Percentiles rank a stretch among this genome's conserved stretches.
Evolutionary conservation across 2,888 invertebrate genomes (phyloP).

Genomic region (Trichogramma evanescens): DNA sequence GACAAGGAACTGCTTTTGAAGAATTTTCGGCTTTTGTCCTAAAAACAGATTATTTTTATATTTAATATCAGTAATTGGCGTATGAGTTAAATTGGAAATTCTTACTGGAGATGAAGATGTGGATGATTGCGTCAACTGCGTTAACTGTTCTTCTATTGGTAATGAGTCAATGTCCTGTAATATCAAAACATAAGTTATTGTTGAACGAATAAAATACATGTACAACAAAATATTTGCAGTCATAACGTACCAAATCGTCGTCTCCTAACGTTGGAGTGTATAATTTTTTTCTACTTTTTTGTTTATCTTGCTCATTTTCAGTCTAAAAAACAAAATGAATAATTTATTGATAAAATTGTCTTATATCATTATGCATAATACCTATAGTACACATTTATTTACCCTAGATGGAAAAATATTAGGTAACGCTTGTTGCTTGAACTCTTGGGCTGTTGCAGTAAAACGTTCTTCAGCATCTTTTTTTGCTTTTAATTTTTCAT

Average conservation of each 20-base stretch:
- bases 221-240: neutral
- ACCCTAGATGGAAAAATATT: slow-evolving; percentile 11
- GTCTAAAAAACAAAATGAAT: slow-evolving; percentile 1
- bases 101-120: slow-evolving; percentile 11
- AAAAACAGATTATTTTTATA: neutral
- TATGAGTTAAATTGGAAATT: neutral
- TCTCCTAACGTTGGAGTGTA: slow-evolving; percentile 18
- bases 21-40: slow-evolving; percentile 17
- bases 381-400: neutral
- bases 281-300: slow-evolving; percentile 11
- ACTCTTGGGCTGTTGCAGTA: neutral
- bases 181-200: slow-evolving; percentile 1
- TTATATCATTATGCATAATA: neutral
- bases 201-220: neutral
- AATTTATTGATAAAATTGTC: neutral
- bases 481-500: neutral
- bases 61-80: too few relatives aligned
- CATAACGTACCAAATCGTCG: slow-evolving; percentile 16
- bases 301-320: slow-evolving; percentile 3
- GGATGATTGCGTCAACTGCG: slow-evolving; percentile 11
- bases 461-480: neutral
- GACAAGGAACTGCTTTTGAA: neutral
- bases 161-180: slow-evolving; percentile 18
- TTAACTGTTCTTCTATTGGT: slow-evolving; percentile 16
- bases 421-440: slow-evolving; percentile 4